Evolutionary conservation across 2,797 vertebrate genomes (phyloP).

Genomic region (Calcarius lapponicus): DNA sequence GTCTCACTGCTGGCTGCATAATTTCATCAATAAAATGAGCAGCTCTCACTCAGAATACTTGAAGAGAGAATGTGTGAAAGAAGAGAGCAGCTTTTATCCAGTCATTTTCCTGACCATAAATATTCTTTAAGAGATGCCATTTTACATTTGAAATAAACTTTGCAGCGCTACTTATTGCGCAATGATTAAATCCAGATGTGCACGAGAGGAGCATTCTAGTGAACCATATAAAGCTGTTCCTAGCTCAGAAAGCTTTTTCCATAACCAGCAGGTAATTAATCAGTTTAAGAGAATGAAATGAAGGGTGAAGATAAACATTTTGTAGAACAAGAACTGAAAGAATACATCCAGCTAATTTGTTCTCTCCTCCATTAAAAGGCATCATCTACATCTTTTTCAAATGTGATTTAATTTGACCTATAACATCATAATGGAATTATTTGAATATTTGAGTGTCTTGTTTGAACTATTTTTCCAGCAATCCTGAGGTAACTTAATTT

Average conservation of each 20-base stretch:
- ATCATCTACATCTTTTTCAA: conserved; percentile 52
- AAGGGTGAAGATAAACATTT: conserved; percentile 69
- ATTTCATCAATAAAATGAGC: not conserved
- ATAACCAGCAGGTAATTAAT: conserved; percentile 57
- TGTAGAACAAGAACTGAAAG: conserved; percentile 49
- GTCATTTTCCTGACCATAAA: conserved; percentile 40
- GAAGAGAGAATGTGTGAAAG: not conserved
- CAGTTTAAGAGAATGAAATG: conserved; percentile 68
- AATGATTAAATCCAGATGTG: conserved; percentile 63
- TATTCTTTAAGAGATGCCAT: conserved; percentile 57
- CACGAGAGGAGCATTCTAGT: conserved; percentile 19
- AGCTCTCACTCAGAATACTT: not conserved
- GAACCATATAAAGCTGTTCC: conserved; percentile 55
- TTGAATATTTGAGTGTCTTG: conserved; percentile 47
- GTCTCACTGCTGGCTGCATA: not conserved
- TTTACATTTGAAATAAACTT: conserved; percentile 65
- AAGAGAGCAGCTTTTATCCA: conserved; percentile 5
- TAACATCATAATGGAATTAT: conserved; percentile 28
- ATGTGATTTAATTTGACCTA: conserved; percentile 50
- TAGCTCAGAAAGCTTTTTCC: conserved; percentile 62
- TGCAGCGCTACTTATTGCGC: conserved; percentile 50
- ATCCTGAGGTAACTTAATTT: conserved; percentile 15
- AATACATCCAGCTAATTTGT: conserved; percentile 56
- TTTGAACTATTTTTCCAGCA: conserved; percentile 25
- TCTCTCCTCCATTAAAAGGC: conserved; percentile 36